These are phyloP conservation scores for Empis livida DNA, from an alignment of 2,888 invertebrate genomes.

Conservation along the genomic window DNA sequence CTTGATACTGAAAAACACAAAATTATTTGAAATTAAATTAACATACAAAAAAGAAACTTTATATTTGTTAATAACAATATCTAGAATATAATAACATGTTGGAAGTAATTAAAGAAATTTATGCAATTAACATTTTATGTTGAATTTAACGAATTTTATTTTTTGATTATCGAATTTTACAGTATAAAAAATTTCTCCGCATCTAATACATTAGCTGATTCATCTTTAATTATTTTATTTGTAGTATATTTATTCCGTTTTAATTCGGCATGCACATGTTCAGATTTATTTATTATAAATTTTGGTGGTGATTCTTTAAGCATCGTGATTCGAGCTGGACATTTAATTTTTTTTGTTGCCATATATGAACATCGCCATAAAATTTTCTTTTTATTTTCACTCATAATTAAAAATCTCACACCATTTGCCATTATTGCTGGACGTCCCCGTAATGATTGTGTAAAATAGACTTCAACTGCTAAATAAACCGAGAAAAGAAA, in stretches of 20 bases:
- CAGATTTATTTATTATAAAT: constrained; percentile 33
- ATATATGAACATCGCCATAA: constrained; percentile 36
- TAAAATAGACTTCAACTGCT: constrained; percentile 31
- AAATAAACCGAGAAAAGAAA: constrained; percentile 17
- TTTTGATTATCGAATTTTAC: neutral
- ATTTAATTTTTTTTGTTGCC: constrained; percentile 36
- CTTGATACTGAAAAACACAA: neutral
- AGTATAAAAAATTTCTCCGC: neutral
- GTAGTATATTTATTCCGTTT: constrained; percentile 34
- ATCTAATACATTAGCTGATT: neutral
- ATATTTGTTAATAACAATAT: neutral
- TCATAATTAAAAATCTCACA: constrained; percentile 36
- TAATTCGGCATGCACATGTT: constrained; percentile 33
- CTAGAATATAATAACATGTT: neutral
- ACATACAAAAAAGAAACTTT: neutral
- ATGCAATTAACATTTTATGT: neutral
- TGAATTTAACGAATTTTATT: neutral
- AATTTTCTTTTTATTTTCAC: constrained; percentile 35
- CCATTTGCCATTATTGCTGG: constrained; percentile 37
- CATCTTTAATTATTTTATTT: constrained; percentile 17
- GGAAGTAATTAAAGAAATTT: neutral
- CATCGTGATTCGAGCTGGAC: constrained; percentile 35
- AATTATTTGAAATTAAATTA: neutral
- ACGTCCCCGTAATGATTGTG: constrained; percentile 33
- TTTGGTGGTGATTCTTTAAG: constrained; percentile 33